Base-by-base conservation (phyloP, 2,888 invertebrate genomes). In the Epinotia nisella region DNA sequence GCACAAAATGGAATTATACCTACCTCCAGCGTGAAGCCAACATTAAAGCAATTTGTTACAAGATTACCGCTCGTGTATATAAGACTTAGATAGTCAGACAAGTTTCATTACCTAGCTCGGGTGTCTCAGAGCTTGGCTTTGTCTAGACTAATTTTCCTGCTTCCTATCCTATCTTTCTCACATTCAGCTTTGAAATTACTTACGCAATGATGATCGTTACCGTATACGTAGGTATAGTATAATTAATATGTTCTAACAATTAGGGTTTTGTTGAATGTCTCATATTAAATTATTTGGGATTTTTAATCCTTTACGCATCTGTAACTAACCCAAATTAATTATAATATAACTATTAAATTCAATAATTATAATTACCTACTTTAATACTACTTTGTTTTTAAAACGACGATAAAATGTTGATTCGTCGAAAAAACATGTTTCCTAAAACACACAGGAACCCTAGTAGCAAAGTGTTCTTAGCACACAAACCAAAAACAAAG, bases 81-180 rank as follows among this genome's bases (percentile, higher is more conserved):
- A 55, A 56, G 55, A 55, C 53, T 55, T 39, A 53, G 65, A 24
- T 51, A 35, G 39, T 65, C 53, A 19, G 65, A 65, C 39, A 55
- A 65, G 65, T 65, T 65, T 55, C 53, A 65, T 65, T 65, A 55
- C 53, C 65, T 19, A 53, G 39, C 53, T 53, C 35, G 53, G 15
- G 51, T 53, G 15, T 55, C 39, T 55, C 53, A 3, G 53, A 55
- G 53, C 65, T 19, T 65, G 65, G 15, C 53, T 65, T 65, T 55
- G 53, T 55, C 65, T 39, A 3, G 35, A 39, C 65, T 55, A 65
- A 65, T 65, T 65, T 65, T 39, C 65, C 21, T 35, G 19, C 17
- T 35, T 17, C 51, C 19, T 39, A 53, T 9, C 17, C 65, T 53
- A 39, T 55, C 9, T n/a, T 24, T 53, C 61, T 45, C 24, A 39